These are phyloP conservation scores for Deroplatys truncata DNA, from an alignment of 2,888 invertebrate genomes.

Conservation along the genomic window DNA sequence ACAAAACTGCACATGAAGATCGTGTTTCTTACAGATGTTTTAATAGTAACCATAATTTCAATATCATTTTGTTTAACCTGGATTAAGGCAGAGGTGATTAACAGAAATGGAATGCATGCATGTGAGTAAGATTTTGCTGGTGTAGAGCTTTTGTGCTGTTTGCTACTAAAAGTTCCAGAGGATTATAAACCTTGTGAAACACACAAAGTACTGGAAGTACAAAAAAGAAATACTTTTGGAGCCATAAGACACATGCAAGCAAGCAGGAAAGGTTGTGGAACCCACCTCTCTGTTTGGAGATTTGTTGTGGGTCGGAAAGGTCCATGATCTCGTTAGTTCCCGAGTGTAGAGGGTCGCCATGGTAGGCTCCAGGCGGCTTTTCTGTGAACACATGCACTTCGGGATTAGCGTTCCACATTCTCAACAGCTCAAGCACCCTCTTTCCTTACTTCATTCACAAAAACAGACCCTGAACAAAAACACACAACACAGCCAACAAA, in stretches of 20 bases:
- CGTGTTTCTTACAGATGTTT: too few relatives aligned
- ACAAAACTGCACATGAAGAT: too few relatives aligned
- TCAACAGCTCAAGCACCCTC: not conserved
- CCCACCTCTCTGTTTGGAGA: conserved; percentile 29
- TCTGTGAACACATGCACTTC: conserved; percentile 3
- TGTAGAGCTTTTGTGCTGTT: too few relatives aligned
- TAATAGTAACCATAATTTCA: too few relatives aligned
- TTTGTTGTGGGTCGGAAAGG: conserved; percentile 28
- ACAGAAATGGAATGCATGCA: not conserved
- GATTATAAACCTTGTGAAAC: too few relatives aligned
- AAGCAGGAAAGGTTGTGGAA: not conserved
- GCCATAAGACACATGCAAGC: not conserved
- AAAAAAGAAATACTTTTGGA: not conserved
- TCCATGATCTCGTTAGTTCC: conserved; percentile 28
- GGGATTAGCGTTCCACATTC: not conserved
- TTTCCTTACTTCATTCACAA: not conserved
- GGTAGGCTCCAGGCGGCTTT: conserved; percentile 9
- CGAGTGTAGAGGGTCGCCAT: conserved; percentile 1
- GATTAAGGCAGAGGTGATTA: too few relatives aligned
- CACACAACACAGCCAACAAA: not conserved
- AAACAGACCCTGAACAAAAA: not conserved
- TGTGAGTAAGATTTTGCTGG: not conserved
- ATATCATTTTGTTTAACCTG: too few relatives aligned
- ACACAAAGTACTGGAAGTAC: not conserved
- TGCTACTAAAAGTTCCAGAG: not conserved